Percentiles rank a stretch among this genome's conserved stretches.
Evolutionary conservation across 1,140 invertebrate species (phyloP).

Genomic region (Psix sp.): DNA sequence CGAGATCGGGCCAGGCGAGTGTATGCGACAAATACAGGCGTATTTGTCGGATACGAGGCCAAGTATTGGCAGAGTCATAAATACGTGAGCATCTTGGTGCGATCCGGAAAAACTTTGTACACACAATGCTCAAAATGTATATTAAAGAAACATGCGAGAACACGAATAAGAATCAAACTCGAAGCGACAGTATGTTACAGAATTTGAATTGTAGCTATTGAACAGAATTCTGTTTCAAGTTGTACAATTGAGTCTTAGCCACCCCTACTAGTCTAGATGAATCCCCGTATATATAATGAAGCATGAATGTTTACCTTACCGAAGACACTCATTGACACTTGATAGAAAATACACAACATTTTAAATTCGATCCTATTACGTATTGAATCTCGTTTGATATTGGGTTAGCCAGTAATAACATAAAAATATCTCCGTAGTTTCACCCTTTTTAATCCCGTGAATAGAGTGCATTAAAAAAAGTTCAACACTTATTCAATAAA

Average conservation of each 20-base stretch:
- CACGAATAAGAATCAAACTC: constrained; percentile 3
- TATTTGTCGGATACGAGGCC: constrained; percentile 31
- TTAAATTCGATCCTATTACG: too few species aligned
- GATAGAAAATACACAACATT: constrained; percentile 50
- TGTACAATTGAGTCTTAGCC: constrained; percentile 55
- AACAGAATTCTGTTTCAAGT: constrained; percentile 42
- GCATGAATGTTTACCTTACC: constrained; percentile 59
- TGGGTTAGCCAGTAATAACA: too few species aligned
- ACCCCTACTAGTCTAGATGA: constrained; percentile 53
- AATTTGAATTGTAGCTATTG: constrained; percentile 45
- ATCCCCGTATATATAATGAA: constrained; percentile 60
- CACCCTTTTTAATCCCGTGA: too few species aligned
- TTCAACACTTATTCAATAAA: too few species aligned
- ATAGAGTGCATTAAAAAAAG: too few species aligned
- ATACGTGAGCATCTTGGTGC: constrained; percentile 73
- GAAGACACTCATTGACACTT: constrained; percentile 57
- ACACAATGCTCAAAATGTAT: constrained; percentile 30
- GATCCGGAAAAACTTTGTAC: constrained; percentile 5
- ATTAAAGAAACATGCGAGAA: constrained; percentile 14
- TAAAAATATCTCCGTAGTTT: too few species aligned
- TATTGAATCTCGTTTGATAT: too few species aligned
- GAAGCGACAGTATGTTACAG: constrained; percentile 12
- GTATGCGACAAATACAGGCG: too few species aligned
- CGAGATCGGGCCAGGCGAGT: too few species aligned
- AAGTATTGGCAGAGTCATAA: constrained; percentile 22